phyloP scores from a whole-genome alignment of 2,113 vertebrate species.

The Plotosus lineatus region DNA sequence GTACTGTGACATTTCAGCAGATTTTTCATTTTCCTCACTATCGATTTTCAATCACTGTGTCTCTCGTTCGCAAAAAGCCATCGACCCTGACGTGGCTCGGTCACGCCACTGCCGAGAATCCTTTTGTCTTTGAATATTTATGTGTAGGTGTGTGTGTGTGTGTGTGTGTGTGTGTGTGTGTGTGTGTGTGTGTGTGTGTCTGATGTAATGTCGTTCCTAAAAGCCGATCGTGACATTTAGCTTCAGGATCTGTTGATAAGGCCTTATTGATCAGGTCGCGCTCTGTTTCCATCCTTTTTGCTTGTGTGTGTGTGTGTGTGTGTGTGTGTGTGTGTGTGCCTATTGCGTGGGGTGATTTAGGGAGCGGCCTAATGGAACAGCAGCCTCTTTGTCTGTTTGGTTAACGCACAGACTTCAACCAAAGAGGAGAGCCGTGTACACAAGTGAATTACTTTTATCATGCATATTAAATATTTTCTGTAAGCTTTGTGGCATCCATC shows the following conservation, averaged over 20 bases:
- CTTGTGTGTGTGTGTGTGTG: constrained; percentile 3
- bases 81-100: constrained; percentile 53
- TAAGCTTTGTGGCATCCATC: background rate
- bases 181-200: background rate
- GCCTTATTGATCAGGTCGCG: constrained; percentile 54
- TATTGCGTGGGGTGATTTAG: constrained; percentile 16
- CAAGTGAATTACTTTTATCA: background rate
- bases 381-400: constrained; percentile 16
- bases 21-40: constrained; percentile 64
- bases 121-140: constrained; percentile 33
- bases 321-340: constrained; percentile 5
- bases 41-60: constrained; percentile 68
- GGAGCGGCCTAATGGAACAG: constrained; percentile 32
- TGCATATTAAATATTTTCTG: background rate
- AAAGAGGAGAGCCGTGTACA: background rate
- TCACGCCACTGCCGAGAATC: background rate
- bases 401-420: background rate
- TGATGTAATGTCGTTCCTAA: constrained; percentile 13
- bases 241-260: constrained; percentile 59
- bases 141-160: background rate
- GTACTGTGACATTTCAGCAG: constrained; percentile 60
- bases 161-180: background rate
- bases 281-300: background rate
- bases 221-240: constrained; percentile 56
- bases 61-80: constrained; percentile 61